Conservation (phyloP, 1,140 invertebrate genomes). For the Pseudachorutes palmiensis region DNA sequence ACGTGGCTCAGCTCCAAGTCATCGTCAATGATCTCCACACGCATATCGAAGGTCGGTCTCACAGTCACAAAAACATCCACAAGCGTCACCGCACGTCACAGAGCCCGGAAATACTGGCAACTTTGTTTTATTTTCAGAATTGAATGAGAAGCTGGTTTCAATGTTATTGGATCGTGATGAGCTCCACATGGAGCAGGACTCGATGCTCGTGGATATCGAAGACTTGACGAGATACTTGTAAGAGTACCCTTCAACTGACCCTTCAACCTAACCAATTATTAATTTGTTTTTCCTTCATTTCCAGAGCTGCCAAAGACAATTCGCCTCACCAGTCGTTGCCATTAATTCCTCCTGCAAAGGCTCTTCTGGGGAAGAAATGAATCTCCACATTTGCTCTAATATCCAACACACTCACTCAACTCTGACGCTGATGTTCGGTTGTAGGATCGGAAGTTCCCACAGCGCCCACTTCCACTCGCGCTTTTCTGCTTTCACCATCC, state of each 20-base stretch:
- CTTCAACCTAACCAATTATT: too few species aligned
- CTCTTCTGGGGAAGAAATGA: constrained; percentile 33
- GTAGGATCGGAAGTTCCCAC: too few species aligned
- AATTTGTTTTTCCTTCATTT: constrained; percentile 19
- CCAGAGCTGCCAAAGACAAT: constrained; percentile 38
- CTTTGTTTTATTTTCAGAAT: constrained; percentile 21
- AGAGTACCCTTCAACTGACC: constrained; percentile 38
- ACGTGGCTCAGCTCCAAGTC: constrained; percentile 87
- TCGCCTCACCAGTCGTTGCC: constrained; percentile 37
- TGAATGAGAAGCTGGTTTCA: constrained; percentile 37
- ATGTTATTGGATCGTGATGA: constrained; percentile 48
- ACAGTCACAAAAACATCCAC: neutral
- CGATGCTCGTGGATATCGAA: constrained; percentile 93
- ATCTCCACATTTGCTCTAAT: neutral
- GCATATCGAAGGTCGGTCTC: constrained; percentile 68
- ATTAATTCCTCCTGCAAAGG: constrained; percentile 30
- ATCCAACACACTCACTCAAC: neutral
- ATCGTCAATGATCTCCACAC: constrained; percentile 89
- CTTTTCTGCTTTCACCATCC: too few species aligned
- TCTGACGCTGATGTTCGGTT: too few species aligned
- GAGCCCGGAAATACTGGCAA: neutral
- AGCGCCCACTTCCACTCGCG: too few species aligned
- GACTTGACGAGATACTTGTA: constrained; percentile 85
- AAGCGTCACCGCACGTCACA: constrained; percentile 1
- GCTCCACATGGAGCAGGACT: constrained; percentile 93